Evolutionary conservation across 2,888 invertebrate species (phyloP), one percentile per base, ranked within the genome.

Genomic region (Apamea sordens): DNA sequence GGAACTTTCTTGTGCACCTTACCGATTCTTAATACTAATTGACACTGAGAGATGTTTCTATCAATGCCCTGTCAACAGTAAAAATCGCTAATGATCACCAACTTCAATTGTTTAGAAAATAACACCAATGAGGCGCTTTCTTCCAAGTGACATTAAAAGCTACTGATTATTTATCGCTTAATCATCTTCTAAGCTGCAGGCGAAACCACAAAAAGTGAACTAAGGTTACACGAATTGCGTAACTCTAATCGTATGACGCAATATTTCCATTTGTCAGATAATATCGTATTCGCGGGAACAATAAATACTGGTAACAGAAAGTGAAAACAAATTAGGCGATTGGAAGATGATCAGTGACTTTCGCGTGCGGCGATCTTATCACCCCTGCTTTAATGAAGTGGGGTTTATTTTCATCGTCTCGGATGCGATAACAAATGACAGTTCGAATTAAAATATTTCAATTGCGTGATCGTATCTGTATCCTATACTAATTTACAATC

Each of bases 201-300:
- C 67, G 53, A 76, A 84, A 71, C 68, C 79, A 78, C 75, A 70
- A 80, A 83, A 75, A 71, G 86, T 91, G 87, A 90, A 91, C 90
- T 90, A 86, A 89, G 87, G 92, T 94, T 94, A 94, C 92, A 91
- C 90, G 90, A 93, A 94, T 95, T 95, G 89, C 93, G 89, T 93
- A 94, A 95, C 89, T 87, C 91, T 92, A 92, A 93, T 94, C 90
- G 92, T 88, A 91, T 92, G 91, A 93, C 91, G 93, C 92, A 94
- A 94, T 94, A 94, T 93, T 95, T 93, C 90, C 93, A 95, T 96
- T 95, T 94, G 93, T 95, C 93, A 92, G 96, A 96, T 96, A 95
- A 87, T 85, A 95, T 96, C 95, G 91, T 75, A 68, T 80, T 85
- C 79, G 90, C 90, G 92, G 93, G 92, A 94, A 94, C 94, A 94